Base-by-base conservation (phyloP, 1,140 invertebrate genomes). In the Bombus huntii region DNA sequence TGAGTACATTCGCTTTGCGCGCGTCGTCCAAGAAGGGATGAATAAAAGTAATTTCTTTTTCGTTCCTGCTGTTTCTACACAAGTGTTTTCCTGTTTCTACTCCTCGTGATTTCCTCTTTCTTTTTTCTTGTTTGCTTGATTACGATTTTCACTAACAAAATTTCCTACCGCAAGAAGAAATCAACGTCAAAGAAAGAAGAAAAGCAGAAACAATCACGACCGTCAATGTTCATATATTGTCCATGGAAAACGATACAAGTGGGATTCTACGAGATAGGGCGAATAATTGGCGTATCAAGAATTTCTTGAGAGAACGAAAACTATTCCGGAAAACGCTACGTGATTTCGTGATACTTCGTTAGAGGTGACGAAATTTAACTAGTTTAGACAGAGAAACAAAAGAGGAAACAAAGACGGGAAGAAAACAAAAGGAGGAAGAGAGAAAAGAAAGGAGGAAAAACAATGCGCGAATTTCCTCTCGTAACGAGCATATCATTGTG, bases 231-330 rank as follows among this genome's bases (percentile, higher is more conserved):
- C 83, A 93, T 92, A 88, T 83, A 70, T 91, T 88, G 91, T 65
- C 80, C 88, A 86, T 85, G 81, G 88, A 91, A 89, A 85, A 90
- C 83, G 76, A 89, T 87, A 59, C 88, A 87, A 83, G 81, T 91
- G 47, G 92, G 91, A 42, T 93, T 93, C 80, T 93, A 92, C 87
- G 88, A 92, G 28, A 92, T 92, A 84, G 91, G 91, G 71, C 90
- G 92, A 39, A 92, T 88, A 77, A 93, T 93, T n/a, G 89, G 89
- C 9, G 39, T 62, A 0, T 10, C 10, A 42, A 71, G 39, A 57
- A 47, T 59, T 65, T 68, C 72, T 31, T 78, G 65, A 88, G 28
- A 3, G 66, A 81, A 70, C 65, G 73, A n/a, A 42, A 31, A 31
- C 4, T 42, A 28, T 59, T 59, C 13, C 44, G 4, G 13, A 44